Base-by-base conservation (phyloP, 2,888 invertebrate genomes). In the Apodemia duryi region DNA sequence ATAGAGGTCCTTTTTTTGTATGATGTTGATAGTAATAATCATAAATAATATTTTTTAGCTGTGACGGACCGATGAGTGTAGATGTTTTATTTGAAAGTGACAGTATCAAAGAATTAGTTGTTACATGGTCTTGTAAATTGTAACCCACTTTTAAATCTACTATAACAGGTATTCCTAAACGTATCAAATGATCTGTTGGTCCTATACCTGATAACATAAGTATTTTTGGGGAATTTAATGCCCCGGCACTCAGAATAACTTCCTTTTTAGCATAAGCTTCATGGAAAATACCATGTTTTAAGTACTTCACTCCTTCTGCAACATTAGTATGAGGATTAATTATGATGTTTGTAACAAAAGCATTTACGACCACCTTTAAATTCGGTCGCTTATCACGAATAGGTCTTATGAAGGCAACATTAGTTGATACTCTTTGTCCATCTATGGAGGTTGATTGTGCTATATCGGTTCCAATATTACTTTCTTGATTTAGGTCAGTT, bases 51-150 rank as follows among this genome's bases (percentile, higher is more conserved):
- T 82, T 70, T 38, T 86, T 68, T 38, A 91, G 74, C 74, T 92
- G 80, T 6, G 88, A 75, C 28, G 80, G 80, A 70, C 73, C 74
- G 1, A 91, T 83, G 64, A 81, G 73, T 6, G 94, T 94, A 0
- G 93, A 85, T 1, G 93, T 92, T 78, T 92, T 86, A 73, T 94
- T 94, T 1, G 91, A 87, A 13, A 95, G 70, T 51, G 76, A 70
- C 52, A 90, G 65, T 51, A 80, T 73, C 1, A 94, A 82, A 2
- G 93, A 93, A 72, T 94, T 93, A 7, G 93, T 92, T 0, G 96
- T 95, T 0, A 95, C 92, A 75, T 96, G 96, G 75, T 96, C 95
- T 76, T 96, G 96, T 1, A 96, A 85, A 80, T 96, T 96, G 71
- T 92, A 86, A 0, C 96, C 96, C 0, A 96, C 96, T 62, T 93